Evolutionary conservation across 2,888 invertebrate genomes (phyloP), one percentile per base, ranked within the genome.

Genomic region (Brachyopa scutellaris): DNA sequence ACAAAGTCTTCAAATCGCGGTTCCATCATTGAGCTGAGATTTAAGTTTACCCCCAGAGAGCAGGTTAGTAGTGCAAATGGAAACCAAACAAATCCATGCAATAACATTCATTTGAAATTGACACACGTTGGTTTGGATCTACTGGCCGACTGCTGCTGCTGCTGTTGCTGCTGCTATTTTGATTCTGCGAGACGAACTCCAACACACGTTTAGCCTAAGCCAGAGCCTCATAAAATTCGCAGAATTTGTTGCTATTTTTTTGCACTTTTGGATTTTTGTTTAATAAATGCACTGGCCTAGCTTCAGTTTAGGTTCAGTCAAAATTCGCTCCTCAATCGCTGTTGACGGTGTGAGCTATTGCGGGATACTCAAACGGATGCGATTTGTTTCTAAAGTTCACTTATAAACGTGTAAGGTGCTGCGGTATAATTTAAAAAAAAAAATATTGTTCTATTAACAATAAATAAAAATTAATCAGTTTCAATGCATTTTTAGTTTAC

Each of bases 21-120:
- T 64, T 70, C 76, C 69, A 76, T 80, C 62, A 70, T 40, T 70
- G 11, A 53, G 31, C 17, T 47, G 40, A 49, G 64, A 36, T 9
- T 26, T 49, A 17, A 36, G 11, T n/a, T 33, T 45, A n/a, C 15
- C 13, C 38, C 33, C 66, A 13, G 15, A 40, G 51, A 77, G 51
- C 82, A 82, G 82, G 77, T 82, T 77, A 82, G 64, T 57, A 77
- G 82, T 82, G 70, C 82, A 82, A 82, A 72, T 66, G 53, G 53
- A 70, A 57, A 55, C 49, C 51, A 64, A 57, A 64, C 80, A 72
- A 70, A 72, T 78, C 64, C 64, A 79, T 73, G 57, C 64, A 80
- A 51, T 67, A 73, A 29, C 66, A 51, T 47, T 55, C 64, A 77
- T 77, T 82, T 47, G 53, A 66, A 77, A 61, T 64, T 70, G 77